phyloP scores from a whole-genome alignment of 2,888 invertebrate species.

The Pseudeuparius sepicola region DNA sequence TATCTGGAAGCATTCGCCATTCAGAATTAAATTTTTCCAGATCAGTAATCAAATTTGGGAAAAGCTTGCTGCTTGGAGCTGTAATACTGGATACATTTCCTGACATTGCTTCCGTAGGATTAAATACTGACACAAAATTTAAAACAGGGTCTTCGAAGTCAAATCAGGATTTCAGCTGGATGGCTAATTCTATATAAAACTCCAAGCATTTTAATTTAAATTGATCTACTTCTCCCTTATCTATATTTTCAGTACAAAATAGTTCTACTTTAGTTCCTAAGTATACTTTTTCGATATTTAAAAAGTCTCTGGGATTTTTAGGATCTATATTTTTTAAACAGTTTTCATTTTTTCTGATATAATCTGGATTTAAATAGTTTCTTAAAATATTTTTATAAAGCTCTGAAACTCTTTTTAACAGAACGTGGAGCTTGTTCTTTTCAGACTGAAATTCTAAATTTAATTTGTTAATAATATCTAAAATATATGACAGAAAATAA shows the following conservation, averaged over 20 bases:
- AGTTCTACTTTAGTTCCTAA: no score
- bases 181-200: no score
- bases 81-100: constrained; percentile 4
- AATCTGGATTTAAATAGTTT: constrained; percentile 3
- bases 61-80: no score
- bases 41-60: no score
- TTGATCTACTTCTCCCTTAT: constrained; percentile 10
- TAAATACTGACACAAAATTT: no score
- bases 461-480: background rate
- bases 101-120: constrained; percentile 4
- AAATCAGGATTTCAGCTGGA: constrained; percentile 10
- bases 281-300: no score
- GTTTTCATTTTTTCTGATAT: constrained; percentile 8
- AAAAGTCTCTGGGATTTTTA: constrained; percentile 1
- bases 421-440: no score
- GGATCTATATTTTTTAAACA: constrained; percentile 14
- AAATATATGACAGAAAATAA: background rate
- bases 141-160: constrained; percentile 8
- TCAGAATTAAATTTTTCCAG: no score
- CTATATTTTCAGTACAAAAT: no score
- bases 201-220: no score
- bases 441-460: no score
- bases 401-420: no score
- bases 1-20: constrained; percentile 10
- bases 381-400: constrained; percentile 4